Base-by-base conservation (phyloP, 2,113 vertebrate genomes). In the Dromas ardeola region DNA sequence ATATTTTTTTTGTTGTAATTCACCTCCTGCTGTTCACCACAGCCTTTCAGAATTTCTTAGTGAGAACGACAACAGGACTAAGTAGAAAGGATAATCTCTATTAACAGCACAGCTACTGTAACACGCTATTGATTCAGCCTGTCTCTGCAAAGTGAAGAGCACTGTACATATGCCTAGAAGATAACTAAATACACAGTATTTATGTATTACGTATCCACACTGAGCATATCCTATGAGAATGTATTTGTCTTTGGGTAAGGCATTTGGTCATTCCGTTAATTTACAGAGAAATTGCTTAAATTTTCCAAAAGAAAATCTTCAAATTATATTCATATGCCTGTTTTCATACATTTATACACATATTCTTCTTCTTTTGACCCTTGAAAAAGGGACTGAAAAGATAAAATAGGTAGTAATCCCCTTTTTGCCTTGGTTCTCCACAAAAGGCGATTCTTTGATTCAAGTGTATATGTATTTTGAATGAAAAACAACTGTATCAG, bases 271-370 rank as follows among this genome's bases (percentile, higher is more conserved):
- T 55, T 91, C 11, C 15, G 55, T 10, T 14, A 45, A 5, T 40
- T 90, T 43, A 62, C 4, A 45, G 18, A 63, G 15, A 67, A 84
- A 34, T 53, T 72, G 2, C 18, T 53, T 83, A 32, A 47, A 29
- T 63, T 84, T 81, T 67, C 20, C 32, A 30, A 86, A 86, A 32
- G 13, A 27, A 66, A 38, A 58, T 34, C 13, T 67, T 9, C 13
- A 59, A 59, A n/a, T 76, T n/a, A 12, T 71, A 52, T 52, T 65
- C 20, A 14, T 66, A 43, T 38, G 3, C 3, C 2, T 55, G 11
- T 59, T 47, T 49, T 71, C 4, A 15, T 22, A 55, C 0, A 0
- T 26, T 10, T 55, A 52, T 4, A 1, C 2, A 19, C 3, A 7
- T 55, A 34, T 19, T 3, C 5, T 6, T 50, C 17, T 69, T 42